Evolutionary conservation across 1,140 invertebrate genomes (phyloP), one percentile per base, ranked within the genome.

Genomic region (Anoplolepis gracilipes): DNA sequence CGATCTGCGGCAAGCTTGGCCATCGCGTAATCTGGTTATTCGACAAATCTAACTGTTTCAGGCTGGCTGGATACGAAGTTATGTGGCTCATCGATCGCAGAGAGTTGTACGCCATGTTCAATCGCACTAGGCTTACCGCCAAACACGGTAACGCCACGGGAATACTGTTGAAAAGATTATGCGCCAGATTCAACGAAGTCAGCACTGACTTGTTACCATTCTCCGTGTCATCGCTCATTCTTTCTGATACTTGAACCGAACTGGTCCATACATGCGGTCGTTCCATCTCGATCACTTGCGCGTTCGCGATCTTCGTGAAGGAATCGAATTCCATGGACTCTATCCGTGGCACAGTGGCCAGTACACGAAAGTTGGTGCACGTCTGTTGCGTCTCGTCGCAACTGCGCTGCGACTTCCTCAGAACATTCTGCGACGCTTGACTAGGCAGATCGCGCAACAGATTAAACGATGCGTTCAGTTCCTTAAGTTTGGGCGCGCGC

Each of bases 391-490:
- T 87, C 61, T 94, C 92, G 2, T 94, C 93, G 0, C 16, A 49
- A 49, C 76, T 91, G 1, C 90, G 87, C 46, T 89, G 85, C 1
- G 90, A 70, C 64, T 93, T 93, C 22, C 91, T 88, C 16, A 85
- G 77, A 8, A 93, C 90, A 28, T 93, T 94, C 57, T 94, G 93
- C 1, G 92, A 93, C 0, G 92, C 92, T 75, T 95, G 92, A 46
- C 95, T 95, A 0, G 98, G 98, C 42, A 99, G 95, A 87, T 98
- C 97, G 57, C 96, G 96, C 2, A 99, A 93, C n/a, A 98, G 95
- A 96, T 99, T 99, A 86, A 99, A 97, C 0, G 98, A 97, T 0
- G 97, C 97, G 94, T 99, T 99, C 13, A 99, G 93, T 93, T 99
- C 99, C 81, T 98, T 96, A 33, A 99, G 94, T 85, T 97, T 97